These are phyloP conservation scores for Ctenoplectra terminalis DNA, from an alignment of 1,140 invertebrate species.

Conservation along the genomic window DNA sequence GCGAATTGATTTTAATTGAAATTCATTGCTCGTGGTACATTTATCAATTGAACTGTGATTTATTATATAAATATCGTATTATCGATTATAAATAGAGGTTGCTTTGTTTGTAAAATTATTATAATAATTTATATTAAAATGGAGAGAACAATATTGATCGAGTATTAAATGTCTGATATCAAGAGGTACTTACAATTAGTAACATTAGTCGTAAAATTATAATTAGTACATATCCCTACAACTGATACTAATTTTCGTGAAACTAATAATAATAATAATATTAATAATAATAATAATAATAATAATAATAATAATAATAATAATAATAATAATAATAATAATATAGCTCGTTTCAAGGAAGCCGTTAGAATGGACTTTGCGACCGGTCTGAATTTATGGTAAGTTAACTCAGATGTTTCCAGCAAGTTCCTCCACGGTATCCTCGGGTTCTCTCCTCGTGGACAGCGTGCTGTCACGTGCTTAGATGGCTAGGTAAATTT, in stretches of 20 bases:
- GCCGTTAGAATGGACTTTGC: slow-evolving; percentile 61
- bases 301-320: too few species aligned
- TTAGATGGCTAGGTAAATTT: slow-evolving; percentile 70
- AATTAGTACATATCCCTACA: not conserved
- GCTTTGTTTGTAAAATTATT: too few species aligned
- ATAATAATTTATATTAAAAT: too few species aligned
- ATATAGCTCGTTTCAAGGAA: slow-evolving; percentile 42
- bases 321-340: too few species aligned
- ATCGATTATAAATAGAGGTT: too few species aligned
- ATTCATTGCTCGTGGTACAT: not conserved
- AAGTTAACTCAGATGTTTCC: slow-evolving; percentile 65
- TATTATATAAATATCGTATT: too few species aligned
- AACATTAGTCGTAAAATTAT: too few species aligned
- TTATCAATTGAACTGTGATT: not conserved
- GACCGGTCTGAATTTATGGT: slow-evolving; percentile 70
- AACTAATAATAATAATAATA: too few species aligned
- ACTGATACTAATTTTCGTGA: slow-evolving; percentile 48
- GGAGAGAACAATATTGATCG: not conserved
- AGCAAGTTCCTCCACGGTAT: slow-evolving; percentile 49
- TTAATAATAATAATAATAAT: too few species aligned
- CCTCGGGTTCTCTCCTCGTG: slow-evolving; percentile 14
- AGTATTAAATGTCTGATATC: too few species aligned
- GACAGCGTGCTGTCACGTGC: slow-evolving; percentile 32
- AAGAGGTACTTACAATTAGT: too few species aligned
- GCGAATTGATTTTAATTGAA: not conserved